These are phyloP conservation scores for mouse (Mus musculus) DNA, from an alignment of 2,113 vertebrate genomes.

Conservation along the genomic window GRCm39 chr16:76827501-76828000, in stretches of 20 bases:
- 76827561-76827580: slow-evolving; percentile 10
- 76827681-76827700: background rate
- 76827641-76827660: slow-evolving; percentile 21
- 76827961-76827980: background rate
- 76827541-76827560: background rate
- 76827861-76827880: background rate
- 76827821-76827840: background rate
- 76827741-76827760: background rate
- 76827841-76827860: background rate
- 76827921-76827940: background rate
- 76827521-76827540: background rate
- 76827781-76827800: background rate
- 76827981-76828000: background rate
- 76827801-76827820: background rate
- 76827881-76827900: background rate
- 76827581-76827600: background rate
- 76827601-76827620: background rate
- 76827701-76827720: background rate
- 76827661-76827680: background rate
- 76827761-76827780: background rate
- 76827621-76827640: background rate
- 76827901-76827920: background rate
- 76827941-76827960: background rate
- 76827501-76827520: background rate
- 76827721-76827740: background rate